phyloP scores from a whole-genome alignment of 2,888 invertebrate genomes.

The Gymnosoma rotundatum region DNA sequence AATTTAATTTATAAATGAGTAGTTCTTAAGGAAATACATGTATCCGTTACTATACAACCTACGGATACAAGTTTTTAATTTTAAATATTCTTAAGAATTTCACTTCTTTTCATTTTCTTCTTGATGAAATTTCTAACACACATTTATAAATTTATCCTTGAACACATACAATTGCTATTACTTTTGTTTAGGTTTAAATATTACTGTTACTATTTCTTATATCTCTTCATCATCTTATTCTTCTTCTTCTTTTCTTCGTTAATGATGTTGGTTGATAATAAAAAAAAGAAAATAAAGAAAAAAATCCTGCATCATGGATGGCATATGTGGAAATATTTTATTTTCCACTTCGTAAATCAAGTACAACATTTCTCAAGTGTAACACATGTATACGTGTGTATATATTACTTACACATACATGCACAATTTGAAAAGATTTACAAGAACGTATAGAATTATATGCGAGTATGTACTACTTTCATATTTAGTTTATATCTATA shows the following conservation, averaged over 20 bases:
- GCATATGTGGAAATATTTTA: slow-evolving; percentile 19
- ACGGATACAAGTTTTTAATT: neutral
- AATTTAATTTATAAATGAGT: too few species aligned
- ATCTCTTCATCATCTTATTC: slow-evolving; percentile 34
- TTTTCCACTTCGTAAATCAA: slow-evolving; percentile 50
- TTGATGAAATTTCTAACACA: neutral
- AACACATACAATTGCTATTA: slow-evolving; percentile 9
- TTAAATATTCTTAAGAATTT: slow-evolving; percentile 20
- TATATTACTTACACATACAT: neutral
- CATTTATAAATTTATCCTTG: slow-evolving; percentile 43
- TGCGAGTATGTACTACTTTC: neutral
- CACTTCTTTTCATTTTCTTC: slow-evolving; percentile 10
- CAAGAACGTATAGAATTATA: neutral
- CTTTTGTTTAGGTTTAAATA: slow-evolving; percentile 21
- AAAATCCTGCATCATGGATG: neutral
- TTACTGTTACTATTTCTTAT: slow-evolving; percentile 18
- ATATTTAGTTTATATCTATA: too few species aligned
- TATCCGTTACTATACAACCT: neutral
- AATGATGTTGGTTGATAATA: slow-evolving; percentile 24
- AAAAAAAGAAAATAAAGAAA: neutral
- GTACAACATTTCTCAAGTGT: slow-evolving; percentile 27
- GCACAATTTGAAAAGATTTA: neutral
- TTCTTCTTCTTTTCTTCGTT: slow-evolving; percentile 47
- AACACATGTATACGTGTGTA: neutral
- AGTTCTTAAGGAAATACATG: neutral